Base-by-base conservation (phyloP, 1,140 invertebrate genomes). In the Zaprionus vittiger region DNA sequence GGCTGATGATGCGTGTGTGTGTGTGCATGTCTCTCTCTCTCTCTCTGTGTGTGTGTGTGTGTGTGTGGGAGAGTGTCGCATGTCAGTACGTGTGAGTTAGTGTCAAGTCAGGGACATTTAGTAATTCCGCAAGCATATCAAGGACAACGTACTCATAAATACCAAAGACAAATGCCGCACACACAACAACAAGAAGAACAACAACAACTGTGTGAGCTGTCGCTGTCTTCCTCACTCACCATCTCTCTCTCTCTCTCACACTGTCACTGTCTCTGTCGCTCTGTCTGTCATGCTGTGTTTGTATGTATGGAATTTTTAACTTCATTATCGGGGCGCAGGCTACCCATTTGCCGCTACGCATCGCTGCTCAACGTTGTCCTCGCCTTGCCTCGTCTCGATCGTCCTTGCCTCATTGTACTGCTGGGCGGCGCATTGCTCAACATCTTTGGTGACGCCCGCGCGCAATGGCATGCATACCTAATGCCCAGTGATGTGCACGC, bases 141-240 rank as follows among this genome's bases (percentile, higher is more conserved):
- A 90, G 85, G 85, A 90, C 85, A 90, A 90, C 85, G 85, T 89
- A 89, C 85, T 90, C 85, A 90, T 90, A 90, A 90, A 90, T 89
- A 89, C 85, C 85, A 89, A 89, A 84, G 85, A 73, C 81, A 82
- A 90, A 89, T 89, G 85, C 85, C 85, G 38, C 68, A 76, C 75
- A 89, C 44, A 69, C 63, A 65, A 28, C 11, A 69, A 20, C 14
- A 62, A 1, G n/a, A 73, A 65, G 67, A 84, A 61, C 62, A 84
- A 72, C 77, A 87, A 77, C 80, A 87, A 66, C 44, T 60, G 49
- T 64, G 71, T 68, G 41, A 47, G 20, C 57, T 72, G 41, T 64
- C 57, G 14, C 49, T 49, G 11, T 62, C 15, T 9, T 7, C n/a
- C 44, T 52, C 20, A 9, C 37, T 49, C 34, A 12, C 41, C n/a